A percentile compares a stretch with the other conserved stretches of the same genome.
phyloP scores from a whole-genome alignment of 1,140 invertebrate species.

The Harlomillsia oculata region DNA sequence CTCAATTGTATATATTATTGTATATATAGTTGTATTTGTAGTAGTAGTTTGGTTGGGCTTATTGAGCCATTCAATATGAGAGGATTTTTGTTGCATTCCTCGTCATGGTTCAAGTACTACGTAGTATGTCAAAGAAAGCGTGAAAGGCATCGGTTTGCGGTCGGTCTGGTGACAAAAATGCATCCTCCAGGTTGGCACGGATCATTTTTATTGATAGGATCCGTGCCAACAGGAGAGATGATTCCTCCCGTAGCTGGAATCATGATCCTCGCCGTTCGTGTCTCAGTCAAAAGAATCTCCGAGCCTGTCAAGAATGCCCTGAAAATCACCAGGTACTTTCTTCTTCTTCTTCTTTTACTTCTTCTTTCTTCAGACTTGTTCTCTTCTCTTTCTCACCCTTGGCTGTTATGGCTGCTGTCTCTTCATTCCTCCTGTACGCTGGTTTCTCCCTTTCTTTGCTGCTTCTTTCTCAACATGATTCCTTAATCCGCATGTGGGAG shows the following conservation, averaged over 20 bases:
- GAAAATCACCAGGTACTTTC: constrained; percentile 34
- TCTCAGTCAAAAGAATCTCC: constrained; percentile 28
- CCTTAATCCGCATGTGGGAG: no score
- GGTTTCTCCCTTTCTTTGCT: neutral
- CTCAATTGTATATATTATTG: no score
- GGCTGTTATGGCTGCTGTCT: neutral
- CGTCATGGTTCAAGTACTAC: no score
- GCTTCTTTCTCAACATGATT: no score
- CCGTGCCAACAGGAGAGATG: constrained; percentile 18
- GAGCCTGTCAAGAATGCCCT: constrained; percentile 33
- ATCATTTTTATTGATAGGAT: constrained; percentile 5
- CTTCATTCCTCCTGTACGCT: neutral
- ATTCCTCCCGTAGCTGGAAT: constrained; percentile 25
- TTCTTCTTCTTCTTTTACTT: constrained; percentile 1
- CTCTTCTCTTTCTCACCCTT: neutral
- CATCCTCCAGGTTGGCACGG: constrained; percentile 10
- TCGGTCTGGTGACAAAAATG: no score
- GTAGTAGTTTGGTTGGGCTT: no score
- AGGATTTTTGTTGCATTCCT: no score
- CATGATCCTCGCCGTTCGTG: constrained; percentile 30
- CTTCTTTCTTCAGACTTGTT: neutral
- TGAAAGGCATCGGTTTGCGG: no score
- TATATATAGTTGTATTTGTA: no score
- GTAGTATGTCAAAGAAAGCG: no score
- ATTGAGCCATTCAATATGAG: no score